A percentile compares a stretch with the other conserved stretches of the same genome.
These are phyloP conservation scores for Abrostola triplasia DNA, from an alignment of 2,888 invertebrate species.

Conservation along the genomic window DNA sequence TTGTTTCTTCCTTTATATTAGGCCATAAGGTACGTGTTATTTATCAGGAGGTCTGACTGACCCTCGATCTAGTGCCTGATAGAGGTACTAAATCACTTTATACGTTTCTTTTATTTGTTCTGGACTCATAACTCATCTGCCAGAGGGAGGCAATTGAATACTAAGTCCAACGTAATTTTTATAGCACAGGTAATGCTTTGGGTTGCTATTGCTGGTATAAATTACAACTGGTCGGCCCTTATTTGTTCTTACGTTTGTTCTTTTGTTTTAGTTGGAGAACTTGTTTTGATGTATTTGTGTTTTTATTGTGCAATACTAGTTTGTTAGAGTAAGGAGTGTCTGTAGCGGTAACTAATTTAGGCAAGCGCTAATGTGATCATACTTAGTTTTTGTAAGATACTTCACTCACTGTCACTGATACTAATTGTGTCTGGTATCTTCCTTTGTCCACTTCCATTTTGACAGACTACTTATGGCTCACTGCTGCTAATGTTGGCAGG, in stretches of 20 bases:
- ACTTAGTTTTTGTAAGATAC: no score
- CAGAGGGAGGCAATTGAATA: conserved; percentile 60
- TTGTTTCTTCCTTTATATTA: neutral
- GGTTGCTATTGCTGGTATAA: no score
- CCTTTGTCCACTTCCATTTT: no score
- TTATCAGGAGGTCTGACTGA: conserved; percentile 52
- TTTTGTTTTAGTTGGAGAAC: no score
- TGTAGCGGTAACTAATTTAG: no score
- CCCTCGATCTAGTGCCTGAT: conserved; percentile 56
- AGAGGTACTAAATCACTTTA: conserved; percentile 59
- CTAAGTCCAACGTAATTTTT: conserved; percentile 56
- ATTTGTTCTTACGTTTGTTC: no score
- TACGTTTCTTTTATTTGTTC: conserved; percentile 64
- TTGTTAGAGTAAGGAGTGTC: conserved; percentile 2
- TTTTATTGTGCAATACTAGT: conserved; percentile 14
- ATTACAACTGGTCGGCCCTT: no score
- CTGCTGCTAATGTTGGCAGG: no score
- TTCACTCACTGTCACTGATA: no score
- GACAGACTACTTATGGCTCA: no score
- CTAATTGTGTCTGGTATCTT: no score
- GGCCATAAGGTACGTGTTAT: conserved; percentile 32
- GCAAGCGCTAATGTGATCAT: no score
- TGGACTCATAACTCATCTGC: conserved; percentile 51
- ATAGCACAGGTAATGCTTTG: conserved; percentile 12
- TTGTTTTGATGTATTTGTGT: conserved; percentile 13